Evolutionary conservation across 2,113 vertebrate genomes (phyloP), one percentile per base, ranked within the genome.

Genomic region (Raja brachyura): DNA sequence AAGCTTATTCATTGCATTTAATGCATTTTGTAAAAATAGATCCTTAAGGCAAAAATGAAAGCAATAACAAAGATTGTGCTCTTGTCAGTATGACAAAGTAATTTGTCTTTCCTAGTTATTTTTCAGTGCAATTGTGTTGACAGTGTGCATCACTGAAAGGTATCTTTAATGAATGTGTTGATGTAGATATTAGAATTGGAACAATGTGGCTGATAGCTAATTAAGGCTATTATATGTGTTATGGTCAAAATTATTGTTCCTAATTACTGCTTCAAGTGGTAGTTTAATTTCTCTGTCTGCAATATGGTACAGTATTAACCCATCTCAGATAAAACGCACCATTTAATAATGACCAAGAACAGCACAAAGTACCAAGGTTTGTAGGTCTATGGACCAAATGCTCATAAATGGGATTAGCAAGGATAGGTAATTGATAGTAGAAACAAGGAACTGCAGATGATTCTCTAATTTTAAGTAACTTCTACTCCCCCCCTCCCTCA

Each of bases 41-140:
- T 54, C 25, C 81, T 85, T 28, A 85, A 85, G 54, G 54, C 81
- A 85, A 85, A 22, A 25, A 59, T 59, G 16, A 85, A 85, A 85
- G 81, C 54, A 85, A 56, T 54, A 85, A 54, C 1, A 54, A 85
- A 59, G 18, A 85, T 48, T 28, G n/a, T 54, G 18, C 48, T 22
- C 33, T 25, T 85, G 81, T 85, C 81, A 85, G 22, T 85, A 28
- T 85, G 81, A 56, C 48, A 85, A 54, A 59, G 81, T 25, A 20
- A 85, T 22, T 85, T 85, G 81, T 85, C 18, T 85, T 85, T 85
- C 81, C n/a, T 25, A 85, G 79, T 20, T 48, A 83, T 8, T 83
- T 83, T 83, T 56, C 75, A 77, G 75, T 77, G 33, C 4, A 31
- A 33, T 77, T 85, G 25, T 61, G 56, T 28, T 61, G 33, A n/a